phyloP scores from a whole-genome alignment of 2,797 vertebrate genomes.

The Fistularia tabacaria region DNA sequence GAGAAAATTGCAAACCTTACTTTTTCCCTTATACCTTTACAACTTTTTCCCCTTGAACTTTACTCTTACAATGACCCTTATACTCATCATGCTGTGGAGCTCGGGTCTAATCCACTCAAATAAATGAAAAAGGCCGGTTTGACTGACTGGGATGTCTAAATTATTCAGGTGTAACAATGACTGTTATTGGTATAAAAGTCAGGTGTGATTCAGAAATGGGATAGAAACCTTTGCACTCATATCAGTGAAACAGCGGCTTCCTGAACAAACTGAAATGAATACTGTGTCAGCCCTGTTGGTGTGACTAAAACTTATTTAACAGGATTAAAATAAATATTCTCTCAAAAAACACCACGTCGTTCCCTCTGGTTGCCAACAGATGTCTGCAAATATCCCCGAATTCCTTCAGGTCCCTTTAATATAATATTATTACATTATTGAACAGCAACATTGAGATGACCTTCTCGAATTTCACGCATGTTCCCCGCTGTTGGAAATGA shows the following conservation, averaged over 20 bases:
- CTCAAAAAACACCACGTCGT: too few species aligned
- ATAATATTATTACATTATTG: too few species aligned
- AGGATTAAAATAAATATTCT: too few species aligned
- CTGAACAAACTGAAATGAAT: too few species aligned
- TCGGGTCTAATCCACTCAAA: neutral
- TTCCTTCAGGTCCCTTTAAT: neutral
- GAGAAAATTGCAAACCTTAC: too few species aligned
- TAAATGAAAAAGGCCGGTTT: neutral
- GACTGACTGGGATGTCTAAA: neutral
- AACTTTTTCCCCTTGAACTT: neutral
- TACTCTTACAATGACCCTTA: neutral
- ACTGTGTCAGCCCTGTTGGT: too few species aligned
- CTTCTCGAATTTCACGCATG: neutral
- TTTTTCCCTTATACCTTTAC: too few species aligned
- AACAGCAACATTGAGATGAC: neutral
- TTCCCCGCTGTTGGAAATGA: neutral
- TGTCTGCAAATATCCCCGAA: slow-evolving; percentile 27
- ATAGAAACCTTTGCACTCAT: too few species aligned
- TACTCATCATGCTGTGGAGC: neutral
- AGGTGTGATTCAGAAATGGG: too few species aligned
- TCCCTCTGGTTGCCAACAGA: slow-evolving; percentile 24
- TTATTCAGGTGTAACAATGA: neutral
- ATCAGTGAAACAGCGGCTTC: too few species aligned
- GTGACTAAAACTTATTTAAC: too few species aligned
- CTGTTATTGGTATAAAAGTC: too few species aligned